Evolutionary conservation across 2,113 vertebrate species (phyloP), one percentile per base, ranked within the genome.

Genomic region (Abramis brama): DNA sequence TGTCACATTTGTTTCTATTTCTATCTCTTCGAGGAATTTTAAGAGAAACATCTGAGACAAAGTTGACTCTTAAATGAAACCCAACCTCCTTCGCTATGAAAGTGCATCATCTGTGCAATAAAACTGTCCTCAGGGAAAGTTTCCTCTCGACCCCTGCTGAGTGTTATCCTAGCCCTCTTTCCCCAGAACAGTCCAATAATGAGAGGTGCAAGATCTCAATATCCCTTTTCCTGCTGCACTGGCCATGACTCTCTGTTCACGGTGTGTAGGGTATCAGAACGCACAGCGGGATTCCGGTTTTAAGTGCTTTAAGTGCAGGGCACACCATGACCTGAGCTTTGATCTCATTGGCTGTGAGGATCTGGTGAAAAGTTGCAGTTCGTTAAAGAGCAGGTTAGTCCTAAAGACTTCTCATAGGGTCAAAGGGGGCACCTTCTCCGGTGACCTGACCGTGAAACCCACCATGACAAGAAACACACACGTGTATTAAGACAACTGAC

Each of bases 131-230:
- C 23, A 19, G 23, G n/a, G 33, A 81, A 27, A 15, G 36, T 62
- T 81, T 66, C 12, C 17, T 66, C 45, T 33, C 9, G 45, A 82
- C 45, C 21, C 62, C 39, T 15, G 85, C 79, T 36, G 21, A 86
- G 50, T 74, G 70, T 68, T 79, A 57, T 79, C 50, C 75, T 50
- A 79, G 77, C 30, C 45, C n/a, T 60, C 15, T 47, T 57, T 36
- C 7, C 43, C 39, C 45, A 87, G 60, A 30, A 17, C 55, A 59
- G 52, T 33, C 52, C 55, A 57, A 30, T 84, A 64, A 84, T 79
- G 50, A 79, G 27, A 85, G 78, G 77, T 87, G 86, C 75, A 60
- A 82, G 59, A 33, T 75, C 47, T 68, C 66, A 82, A 77, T 68
- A 66, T 62, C 25, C 64, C 15, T 55, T 47, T 73, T 80, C 82